phyloP scores from a whole-genome alignment of 2,113 vertebrate genomes.

The Phrynocephalus versicolor region DNA sequence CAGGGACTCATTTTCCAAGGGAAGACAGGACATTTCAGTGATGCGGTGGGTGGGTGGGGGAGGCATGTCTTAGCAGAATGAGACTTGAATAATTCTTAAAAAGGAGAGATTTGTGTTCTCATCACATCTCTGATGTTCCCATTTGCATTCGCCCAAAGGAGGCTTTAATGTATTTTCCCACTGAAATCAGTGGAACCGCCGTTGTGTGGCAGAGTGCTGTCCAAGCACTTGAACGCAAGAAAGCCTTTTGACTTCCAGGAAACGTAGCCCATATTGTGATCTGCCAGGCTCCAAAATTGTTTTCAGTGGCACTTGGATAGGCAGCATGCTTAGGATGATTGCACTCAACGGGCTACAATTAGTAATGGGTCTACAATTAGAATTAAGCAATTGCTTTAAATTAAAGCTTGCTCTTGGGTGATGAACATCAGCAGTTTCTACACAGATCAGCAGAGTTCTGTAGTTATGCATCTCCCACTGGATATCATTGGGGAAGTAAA shows the following conservation, averaged over 20 bases:
- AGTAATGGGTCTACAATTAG: neutral
- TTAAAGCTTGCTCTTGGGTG: neutral
- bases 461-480: conserved; percentile 23
- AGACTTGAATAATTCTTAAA: no score
- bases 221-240: neutral
- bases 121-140: no score
- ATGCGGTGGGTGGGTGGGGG: no score
- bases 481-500: conserved; percentile 37
- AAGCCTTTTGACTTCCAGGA: neutral
- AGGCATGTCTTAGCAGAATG: no score
- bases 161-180: neutral
- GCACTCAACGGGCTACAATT: neutral
- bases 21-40: no score
- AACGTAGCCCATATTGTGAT: neutral
- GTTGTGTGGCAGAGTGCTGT: neutral
- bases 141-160: neutral
- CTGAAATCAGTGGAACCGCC: neutral
- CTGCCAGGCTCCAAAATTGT: neutral
- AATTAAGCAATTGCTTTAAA: neutral
- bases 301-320: neutral
- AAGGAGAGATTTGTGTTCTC: no score
- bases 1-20: no score
- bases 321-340: neutral
- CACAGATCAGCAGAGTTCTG: conserved; percentile 32
- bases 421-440: neutral